phyloP scores from a whole-genome alignment of 2,797 vertebrate species.

The Gorsachius magnificus region DNA sequence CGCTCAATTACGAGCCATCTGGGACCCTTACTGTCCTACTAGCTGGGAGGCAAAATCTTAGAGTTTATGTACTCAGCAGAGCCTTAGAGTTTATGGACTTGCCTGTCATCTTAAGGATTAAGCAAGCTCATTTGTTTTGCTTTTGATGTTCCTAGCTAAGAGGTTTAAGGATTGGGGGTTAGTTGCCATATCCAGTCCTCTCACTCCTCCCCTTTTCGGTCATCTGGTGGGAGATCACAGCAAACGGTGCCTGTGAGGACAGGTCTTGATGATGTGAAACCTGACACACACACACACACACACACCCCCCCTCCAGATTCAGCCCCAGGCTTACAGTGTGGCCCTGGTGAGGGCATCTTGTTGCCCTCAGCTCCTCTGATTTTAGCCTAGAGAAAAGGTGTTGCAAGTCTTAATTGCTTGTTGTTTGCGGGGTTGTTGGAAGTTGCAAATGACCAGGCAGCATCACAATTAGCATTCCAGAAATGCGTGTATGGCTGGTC shows the following conservation, averaged over 20 bases:
- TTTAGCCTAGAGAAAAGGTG: neutral
- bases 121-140: neutral
- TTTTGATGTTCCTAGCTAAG: neutral
- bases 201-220: neutral
- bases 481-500: neutral
- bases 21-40: neutral
- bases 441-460: rapidly evolving
- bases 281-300: neutral
- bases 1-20: neutral
- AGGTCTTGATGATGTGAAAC: neutral
- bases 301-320: rapidly evolving
- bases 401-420: neutral
- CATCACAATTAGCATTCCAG: neutral
- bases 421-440: neutral
- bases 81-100: neutral
- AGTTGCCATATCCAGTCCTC: neutral
- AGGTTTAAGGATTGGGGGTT: neutral
- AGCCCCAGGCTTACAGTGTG: neutral
- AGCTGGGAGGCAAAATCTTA: neutral
- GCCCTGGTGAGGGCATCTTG: neutral
- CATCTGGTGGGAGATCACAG: neutral
- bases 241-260: neutral
- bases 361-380: neutral
- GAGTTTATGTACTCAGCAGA: neutral
- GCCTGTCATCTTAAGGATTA: neutral